Evolutionary conservation across 2,888 invertebrate genomes (phyloP), one percentile per base, ranked within the genome.

Genomic region (Petrolisthes manimaculis): DNA sequence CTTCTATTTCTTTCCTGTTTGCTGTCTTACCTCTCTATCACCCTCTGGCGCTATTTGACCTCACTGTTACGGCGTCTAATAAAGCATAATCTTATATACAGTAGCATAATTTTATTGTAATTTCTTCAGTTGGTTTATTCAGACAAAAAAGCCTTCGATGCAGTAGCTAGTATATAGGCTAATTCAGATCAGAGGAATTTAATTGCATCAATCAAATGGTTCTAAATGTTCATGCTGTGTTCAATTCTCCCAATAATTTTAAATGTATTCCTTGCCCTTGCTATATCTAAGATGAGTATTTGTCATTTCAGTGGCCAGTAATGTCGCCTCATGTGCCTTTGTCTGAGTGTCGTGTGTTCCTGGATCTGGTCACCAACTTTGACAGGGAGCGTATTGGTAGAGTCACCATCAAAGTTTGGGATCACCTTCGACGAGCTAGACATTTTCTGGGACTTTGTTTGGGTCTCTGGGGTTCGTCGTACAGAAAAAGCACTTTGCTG

Each of bases 391-490:
- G 3, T 21, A 14, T 79, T 9, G 79, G 79, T 14, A 53, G n/a
- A 6, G 54, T 79, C 55, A 79, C 55, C 53, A 79, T 79, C 14
- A 9, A n/a, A 5, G 14, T 79, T 5, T 79, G 54, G 54, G 4
- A 5, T 5, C 79, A 54, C 55, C 79, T 79, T 9, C 79, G 79
- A 6, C 79, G 79, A 18, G 79, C 79, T 6, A 53, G n/a, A 54
- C 79, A 79, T 55, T 79, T 79, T 24, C 14, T 79, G 55, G 79
- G 79, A 18, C 18, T 79, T 5, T 54, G 79, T 79, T n/a, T 79
- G 55, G 79, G 79, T 18, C 18, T 79, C 54, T 79, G 79, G 79
- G 79, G 79, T 3, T 18, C 79, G 9, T 54, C 24, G 18, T 79
- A 54, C 79, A 79, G 54, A n/a, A 18, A 54, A 53, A 54, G 54